Percentiles rank a stretch among this genome's conserved stretches.
These are phyloP conservation scores for Emydocephalus ijimae DNA, from an alignment of 2,113 vertebrate genomes.

Conservation along the genomic window DNA sequence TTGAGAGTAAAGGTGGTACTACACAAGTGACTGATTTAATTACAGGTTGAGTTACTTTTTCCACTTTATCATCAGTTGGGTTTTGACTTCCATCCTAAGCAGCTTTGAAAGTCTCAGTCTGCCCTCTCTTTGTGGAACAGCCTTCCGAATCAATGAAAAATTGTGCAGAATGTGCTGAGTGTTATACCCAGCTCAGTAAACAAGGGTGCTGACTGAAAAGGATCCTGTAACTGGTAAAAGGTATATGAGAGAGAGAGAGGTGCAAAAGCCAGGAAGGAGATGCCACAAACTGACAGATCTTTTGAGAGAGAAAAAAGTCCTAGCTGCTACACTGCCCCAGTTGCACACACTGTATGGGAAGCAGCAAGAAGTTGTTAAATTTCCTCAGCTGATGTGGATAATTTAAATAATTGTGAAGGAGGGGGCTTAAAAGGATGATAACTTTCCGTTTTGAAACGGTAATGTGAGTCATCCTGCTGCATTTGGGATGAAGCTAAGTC, in stretches of 20 bases:
- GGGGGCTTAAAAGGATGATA: neutral
- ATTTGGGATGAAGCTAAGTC: neutral
- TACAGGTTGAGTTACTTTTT: neutral
- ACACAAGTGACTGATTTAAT: neutral
- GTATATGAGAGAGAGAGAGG: neutral
- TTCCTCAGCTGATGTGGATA: neutral
- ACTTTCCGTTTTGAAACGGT: neutral
- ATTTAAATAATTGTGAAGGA: neutral
- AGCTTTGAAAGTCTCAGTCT: neutral
- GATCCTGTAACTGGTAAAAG: neutral
- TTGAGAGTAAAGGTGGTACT: conserved; percentile 2
- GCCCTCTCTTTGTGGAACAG: neutral
- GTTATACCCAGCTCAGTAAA: neutral
- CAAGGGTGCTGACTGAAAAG: neutral
- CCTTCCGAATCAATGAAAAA: neutral
- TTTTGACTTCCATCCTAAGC: neutral
- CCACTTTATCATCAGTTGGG: neutral
- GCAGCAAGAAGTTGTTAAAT: neutral
- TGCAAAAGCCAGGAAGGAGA: neutral
- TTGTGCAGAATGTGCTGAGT: neutral
- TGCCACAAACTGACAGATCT: too few species aligned
- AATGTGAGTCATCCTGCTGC: neutral
- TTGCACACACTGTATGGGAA: neutral
- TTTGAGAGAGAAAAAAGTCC: neutral
- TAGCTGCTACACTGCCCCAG: neutral